These are phyloP conservation scores for Contarinia nasturtii DNA, from an alignment of 1,140 invertebrate genomes.

Conservation along the genomic window DNA sequence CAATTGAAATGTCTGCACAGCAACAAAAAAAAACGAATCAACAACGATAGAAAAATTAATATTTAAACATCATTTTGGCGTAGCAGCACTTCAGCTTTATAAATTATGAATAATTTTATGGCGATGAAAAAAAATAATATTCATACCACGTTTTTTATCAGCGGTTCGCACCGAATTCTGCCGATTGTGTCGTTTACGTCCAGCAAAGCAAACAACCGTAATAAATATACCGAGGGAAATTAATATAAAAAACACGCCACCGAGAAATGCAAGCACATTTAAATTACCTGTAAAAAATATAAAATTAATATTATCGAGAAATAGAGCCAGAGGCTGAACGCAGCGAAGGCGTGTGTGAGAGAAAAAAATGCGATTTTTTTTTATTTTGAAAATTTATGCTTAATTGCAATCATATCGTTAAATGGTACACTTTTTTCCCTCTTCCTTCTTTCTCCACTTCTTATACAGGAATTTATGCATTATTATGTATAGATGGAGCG, in stretches of 20 bases:
- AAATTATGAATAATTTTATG: background rate
- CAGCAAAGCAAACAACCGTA: conserved; percentile 30
- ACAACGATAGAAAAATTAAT: background rate
- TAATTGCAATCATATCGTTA: background rate
- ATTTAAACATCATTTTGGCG: background rate
- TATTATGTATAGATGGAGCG: too few relatives aligned
- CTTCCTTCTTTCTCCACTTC: too few relatives aligned
- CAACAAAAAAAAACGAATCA: background rate
- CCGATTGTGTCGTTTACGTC: conserved; percentile 43
- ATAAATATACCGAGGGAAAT: conserved; percentile 23
- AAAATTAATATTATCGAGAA: background rate
- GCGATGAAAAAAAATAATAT: background rate
- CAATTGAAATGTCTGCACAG: conserved; percentile 1
- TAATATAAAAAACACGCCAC: conserved; percentile 22
- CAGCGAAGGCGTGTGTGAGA: background rate
- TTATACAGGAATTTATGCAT: too few relatives aligned
- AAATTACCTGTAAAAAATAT: conserved; percentile 13
- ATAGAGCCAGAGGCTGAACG: background rate
- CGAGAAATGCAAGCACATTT: conserved; percentile 22
- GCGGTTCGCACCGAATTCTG: conserved; percentile 24
- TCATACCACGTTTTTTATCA: background rate
- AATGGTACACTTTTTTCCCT: background rate
- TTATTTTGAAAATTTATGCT: background rate
- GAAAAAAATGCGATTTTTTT: background rate
- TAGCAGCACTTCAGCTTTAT: background rate